A percentile compares a stretch with the other conserved stretches of the same genome.
phyloP scores from a whole-genome alignment of 2,888 invertebrate species.

The Molorchus minor region DNA sequence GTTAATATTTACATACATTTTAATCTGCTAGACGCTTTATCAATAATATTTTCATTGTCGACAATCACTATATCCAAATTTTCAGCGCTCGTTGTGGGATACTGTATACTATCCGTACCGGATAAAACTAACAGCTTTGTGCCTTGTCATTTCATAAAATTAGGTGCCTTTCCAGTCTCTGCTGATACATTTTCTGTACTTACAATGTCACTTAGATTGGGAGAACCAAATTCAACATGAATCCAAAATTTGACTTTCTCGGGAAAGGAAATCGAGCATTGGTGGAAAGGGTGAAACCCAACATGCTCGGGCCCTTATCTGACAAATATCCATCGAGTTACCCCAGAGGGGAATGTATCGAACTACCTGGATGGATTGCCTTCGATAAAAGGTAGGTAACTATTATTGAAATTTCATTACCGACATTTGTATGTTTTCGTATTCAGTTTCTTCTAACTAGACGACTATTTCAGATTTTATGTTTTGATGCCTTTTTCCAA shows the following conservation, averaged over 20 bases:
- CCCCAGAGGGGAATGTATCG: constrained; percentile 77
- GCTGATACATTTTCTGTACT: background rate
- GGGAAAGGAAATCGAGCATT: constrained; percentile 69
- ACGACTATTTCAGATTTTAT: constrained; percentile 72
- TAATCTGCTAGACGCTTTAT: too few species aligned
- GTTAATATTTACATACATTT: too few species aligned
- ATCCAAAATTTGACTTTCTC: constrained; percentile 66
- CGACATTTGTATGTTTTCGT: too few species aligned
- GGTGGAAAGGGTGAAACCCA: constrained; percentile 69
- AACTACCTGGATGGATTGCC: constrained; percentile 85
- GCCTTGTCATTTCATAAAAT: too few species aligned
- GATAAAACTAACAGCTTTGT: too few species aligned
- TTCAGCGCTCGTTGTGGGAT: too few species aligned
- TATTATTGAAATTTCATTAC: too few species aligned
- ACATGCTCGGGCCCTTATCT: constrained; percentile 68
- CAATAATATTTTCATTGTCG: too few species aligned
- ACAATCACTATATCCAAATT: too few species aligned
- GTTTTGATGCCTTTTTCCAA: constrained; percentile 82
- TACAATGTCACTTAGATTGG: constrained; percentile 76
- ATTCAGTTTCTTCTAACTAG: too few species aligned
- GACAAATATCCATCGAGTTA: constrained; percentile 76
- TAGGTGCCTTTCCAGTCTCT: background rate
- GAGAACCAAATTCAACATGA: constrained; percentile 68
- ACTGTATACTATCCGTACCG: too few species aligned
- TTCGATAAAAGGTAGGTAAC: constrained; percentile 91